A percentile compares a stretch with the other conserved stretches of the same genome.
Conservation (phyloP, 2,113 vertebrate species). For the Alces alces region DNA sequence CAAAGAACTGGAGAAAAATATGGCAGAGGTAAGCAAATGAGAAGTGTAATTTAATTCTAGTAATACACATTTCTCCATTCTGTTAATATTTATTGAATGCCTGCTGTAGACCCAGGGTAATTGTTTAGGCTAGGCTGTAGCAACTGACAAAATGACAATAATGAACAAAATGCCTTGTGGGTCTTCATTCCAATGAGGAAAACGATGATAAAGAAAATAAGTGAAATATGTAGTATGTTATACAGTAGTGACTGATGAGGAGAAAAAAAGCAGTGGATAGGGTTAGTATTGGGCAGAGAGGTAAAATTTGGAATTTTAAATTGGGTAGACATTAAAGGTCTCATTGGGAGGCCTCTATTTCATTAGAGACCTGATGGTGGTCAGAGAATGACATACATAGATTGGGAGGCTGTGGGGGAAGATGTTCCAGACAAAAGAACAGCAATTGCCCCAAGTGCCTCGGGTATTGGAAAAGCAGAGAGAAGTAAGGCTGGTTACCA, state of each 20-base stretch:
- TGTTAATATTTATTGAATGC: neutral
- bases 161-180: neutral
- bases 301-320: neutral
- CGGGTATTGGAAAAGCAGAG: neutral
- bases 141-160: neutral
- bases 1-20: constrained; percentile 86
- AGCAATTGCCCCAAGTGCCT: neutral
- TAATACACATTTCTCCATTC: neutral
- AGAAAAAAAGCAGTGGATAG: neutral
- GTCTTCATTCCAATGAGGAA: neutral
- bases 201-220: neutral
- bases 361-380: neutral
- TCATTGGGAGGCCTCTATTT: neutral
- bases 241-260: neutral
- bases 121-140: neutral
- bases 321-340: neutral
- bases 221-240: neutral
- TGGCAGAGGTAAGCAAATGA: constrained; percentile 86
- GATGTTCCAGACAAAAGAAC: neutral
- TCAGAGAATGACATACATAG: neutral
- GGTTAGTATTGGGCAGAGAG: neutral
- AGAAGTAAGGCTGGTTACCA: neutral
- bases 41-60: neutral
- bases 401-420: neutral
- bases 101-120: neutral